Percentiles rank a stretch among this genome's conserved stretches.
phyloP scores from a whole-genome alignment of 2,113 vertebrate species.

The Campylorhamphus procurvoides region DNA sequence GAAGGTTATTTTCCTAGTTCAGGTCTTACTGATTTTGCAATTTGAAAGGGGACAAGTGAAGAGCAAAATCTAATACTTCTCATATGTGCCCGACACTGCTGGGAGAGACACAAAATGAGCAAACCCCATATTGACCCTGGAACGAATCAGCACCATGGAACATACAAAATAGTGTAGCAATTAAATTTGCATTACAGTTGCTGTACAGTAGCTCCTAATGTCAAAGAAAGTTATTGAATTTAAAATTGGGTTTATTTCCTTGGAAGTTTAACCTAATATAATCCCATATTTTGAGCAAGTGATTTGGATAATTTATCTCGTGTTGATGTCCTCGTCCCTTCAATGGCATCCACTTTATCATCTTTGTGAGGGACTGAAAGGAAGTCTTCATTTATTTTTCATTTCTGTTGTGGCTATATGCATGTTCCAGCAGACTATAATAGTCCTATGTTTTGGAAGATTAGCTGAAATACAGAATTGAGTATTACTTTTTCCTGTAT shows the following conservation, averaged over 20 bases:
- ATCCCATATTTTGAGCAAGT: not conserved
- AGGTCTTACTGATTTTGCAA: not conserved
- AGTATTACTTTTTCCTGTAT: not conserved
- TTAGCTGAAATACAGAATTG: constrained; percentile 18
- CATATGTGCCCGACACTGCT: not conserved
- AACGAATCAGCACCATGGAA: not conserved
- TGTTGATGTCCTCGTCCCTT: not conserved
- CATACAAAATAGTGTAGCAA: not conserved
- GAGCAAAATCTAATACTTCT: not conserved
- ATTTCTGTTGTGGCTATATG: not conserved
- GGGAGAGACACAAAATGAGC: not conserved
- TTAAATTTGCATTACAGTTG: not conserved
- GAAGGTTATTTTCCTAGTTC: constrained; percentile 12
- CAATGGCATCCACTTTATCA: not conserved
- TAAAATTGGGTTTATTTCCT: constrained; percentile 5
- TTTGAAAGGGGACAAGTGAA: not conserved
- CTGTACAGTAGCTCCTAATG: not conserved
- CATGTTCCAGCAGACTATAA: not conserved
- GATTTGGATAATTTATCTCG: not conserved
- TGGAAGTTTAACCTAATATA: not conserved
- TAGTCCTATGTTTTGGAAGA: not conserved
- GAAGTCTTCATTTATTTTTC: not conserved
- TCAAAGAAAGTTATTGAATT: not conserved
- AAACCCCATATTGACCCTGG: not conserved
- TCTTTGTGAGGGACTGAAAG: not conserved